Base-by-base conservation (phyloP, 92 coral and sea anemone genomes). In the Palythoa grandiflora region DNA sequence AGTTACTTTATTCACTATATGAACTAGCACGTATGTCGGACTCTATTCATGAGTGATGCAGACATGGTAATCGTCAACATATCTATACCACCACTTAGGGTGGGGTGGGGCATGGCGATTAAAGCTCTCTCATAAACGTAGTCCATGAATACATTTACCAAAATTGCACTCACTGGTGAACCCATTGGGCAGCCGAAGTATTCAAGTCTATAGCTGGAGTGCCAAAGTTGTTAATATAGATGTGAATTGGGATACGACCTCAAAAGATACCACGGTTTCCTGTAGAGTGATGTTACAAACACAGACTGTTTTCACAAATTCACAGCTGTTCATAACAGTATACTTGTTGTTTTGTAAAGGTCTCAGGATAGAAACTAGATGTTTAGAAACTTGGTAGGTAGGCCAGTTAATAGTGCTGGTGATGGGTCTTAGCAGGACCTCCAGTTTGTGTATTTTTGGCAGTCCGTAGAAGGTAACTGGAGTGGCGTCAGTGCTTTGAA, bases 41-140 rank as follows among this genome's bases (percentile, higher is more conserved):
- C 3, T 70, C 75, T 9, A 74, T 54, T 71, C 70, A 10, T 59
- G 73, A 9, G 55, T 8, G 35, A 89, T 39, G 55, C 90, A 85
- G 2, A 35, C 66, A 35, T 85, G 88, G 68, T 88, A 79, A 44
- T 92, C 92, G 71, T 92, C 92, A 5, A 92, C 92, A 72, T 92
- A 89, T 73, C 94, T 38, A 21, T 35, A 88, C 92, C 94, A 92
- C 92, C 94, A 88, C 38, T 76, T 79, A n/a, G n/a, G n/a, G n/a
- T 1, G 90, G 85, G 16, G 88, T 61, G 38, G 13, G 84, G 79
- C 0, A 84, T 19, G 7, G 90, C 68, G 12, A 3, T n/a, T 15
- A 91, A 28, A 3, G 93, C 91, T 28, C 38, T 54, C 20, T 91
- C 77, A 53, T 91, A 89, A 5, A 77, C 40, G 55, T 86, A 28